Evolutionary conservation across 1,140 invertebrate genomes (phyloP), one percentile per base, ranked within the genome.

Genomic region (Colletes gigas): DNA sequence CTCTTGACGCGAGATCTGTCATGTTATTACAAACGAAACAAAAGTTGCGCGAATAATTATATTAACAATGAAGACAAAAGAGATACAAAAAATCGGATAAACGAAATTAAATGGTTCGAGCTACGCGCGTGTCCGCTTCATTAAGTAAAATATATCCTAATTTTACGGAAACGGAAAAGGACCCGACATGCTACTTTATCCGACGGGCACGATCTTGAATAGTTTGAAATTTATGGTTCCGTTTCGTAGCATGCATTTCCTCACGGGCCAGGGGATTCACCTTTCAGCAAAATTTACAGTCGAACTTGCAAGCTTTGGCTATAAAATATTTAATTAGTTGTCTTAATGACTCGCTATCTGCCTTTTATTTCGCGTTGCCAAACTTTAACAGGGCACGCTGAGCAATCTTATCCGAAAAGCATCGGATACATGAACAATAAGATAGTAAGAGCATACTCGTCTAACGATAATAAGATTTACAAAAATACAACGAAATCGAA

Each of bases 301-400:
- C 59, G 63, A 88, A 88, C 66, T 88, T 88, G 75, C 70, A 52
- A 21, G 81, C 47, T 44, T 74, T 50, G 30, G 65, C 67, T 78
- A 76, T 88, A 83, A 88, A 88, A 88, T 88, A 88, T 88, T 88
- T 88, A 88, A 88, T 88, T 88, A 88, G 86, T 88, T 81, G 73
- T 82, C 86, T 85, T 88, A 88, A 88, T 75, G 83, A 81, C 71
- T 68, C 50, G 19, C 70, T 71, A 50, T 57, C 41, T 86, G 57
- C 70, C 44, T 54, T 52, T 75, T 83, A 57, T 78, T 79, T 78
- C 84, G 66, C 14, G 52, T 65, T 75, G 66, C 54, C 57, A 21
- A 85, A 85, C 68, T 85, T 85, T 83, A 65, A 71, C n/a, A 39
- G 70, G 47, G 41, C 69, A 44, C 62, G 60, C 54, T 41, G 54